Evolutionary conservation across 2,113 vertebrate species (phyloP), one percentile per base, ranked within the genome.

Genomic region (Bufo gargarizans): DNA sequence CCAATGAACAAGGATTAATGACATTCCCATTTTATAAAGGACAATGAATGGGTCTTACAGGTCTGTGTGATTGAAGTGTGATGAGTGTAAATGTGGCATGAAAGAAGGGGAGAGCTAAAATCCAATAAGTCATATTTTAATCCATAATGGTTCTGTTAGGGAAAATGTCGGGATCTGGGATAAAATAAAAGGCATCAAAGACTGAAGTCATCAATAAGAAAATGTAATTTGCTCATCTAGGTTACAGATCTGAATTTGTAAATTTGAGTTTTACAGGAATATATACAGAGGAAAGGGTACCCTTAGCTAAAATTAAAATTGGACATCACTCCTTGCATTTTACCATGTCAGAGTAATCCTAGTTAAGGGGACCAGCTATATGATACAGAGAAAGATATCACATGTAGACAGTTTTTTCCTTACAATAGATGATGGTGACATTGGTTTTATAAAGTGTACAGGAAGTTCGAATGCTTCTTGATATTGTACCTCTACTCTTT

Each of bases 1-100:
- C 55, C 79, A 49, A 82, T 76, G 79, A 82, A 88, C 79, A 82
- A 76, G 79, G 79, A 88, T 88, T 88, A 82, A 88, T 82, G 78
- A n/a, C 78, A 55, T 76, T 61, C 55, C 80, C 59, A 45, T 82
- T 82, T 65, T 72, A 22, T 74, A 82, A 82, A 74, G 79, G 67
- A 82, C 86, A 88, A 61, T 82, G 56, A 45, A 72, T 88, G 80
- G 43, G 79, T 69, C 67, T 53, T 22, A 50, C 43, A 17, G 55
- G 59, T 53, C 17, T 45, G 50, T 17, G n/a, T 86, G 85, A 67
- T 67, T 79, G 85, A 65, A 65, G 76, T 53, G 33, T 74, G 53
- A 58, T 69, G 22, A 22, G 67, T 22, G 77, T 49, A 88, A 88
- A 82, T 86, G 74, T 50, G 45, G 19, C 69, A 43, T 77, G 85